Conservation (phyloP, 2,888 invertebrate species). For the Phortica okadai region DNA sequence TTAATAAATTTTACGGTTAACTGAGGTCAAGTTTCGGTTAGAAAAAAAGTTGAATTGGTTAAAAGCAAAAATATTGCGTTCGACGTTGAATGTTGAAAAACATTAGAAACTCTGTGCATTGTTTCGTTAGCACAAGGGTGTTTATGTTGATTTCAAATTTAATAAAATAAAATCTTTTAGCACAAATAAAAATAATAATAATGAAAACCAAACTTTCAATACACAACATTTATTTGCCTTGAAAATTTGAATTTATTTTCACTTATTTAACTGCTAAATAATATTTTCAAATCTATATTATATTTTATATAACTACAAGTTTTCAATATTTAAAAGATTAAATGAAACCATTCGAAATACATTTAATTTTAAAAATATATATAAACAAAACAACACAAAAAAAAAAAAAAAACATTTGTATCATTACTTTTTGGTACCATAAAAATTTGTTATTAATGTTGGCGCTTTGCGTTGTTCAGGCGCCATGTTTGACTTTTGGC, state of each 20-base stretch:
- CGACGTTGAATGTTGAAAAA: background rate
- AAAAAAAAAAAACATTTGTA: background rate
- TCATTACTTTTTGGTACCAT: background rate
- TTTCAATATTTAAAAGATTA: too few relatives aligned
- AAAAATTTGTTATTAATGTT: conserved; percentile 53
- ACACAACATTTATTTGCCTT: too few relatives aligned
- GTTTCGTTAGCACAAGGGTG: background rate
- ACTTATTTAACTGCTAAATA: too few relatives aligned
- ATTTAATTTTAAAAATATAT: background rate
- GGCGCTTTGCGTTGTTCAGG: conserved; percentile 41
- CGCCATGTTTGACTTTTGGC: conserved; percentile 43
- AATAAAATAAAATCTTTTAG: too few relatives aligned
- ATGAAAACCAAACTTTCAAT: too few relatives aligned
- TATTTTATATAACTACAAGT: too few relatives aligned
- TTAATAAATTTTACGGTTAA: background rate
- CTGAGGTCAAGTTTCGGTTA: background rate
- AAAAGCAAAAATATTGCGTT: background rate
- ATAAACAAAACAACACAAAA: background rate
- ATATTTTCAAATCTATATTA: too few relatives aligned
- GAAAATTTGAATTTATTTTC: too few relatives aligned
- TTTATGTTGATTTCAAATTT: too few relatives aligned
- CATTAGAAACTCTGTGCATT: background rate
- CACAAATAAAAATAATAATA: too few relatives aligned
- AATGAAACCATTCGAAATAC: too few relatives aligned
- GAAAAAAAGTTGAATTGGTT: background rate